Evolutionary conservation across 2,888 invertebrate species (phyloP).

Genomic region (Epirrhoe tristata): DNA sequence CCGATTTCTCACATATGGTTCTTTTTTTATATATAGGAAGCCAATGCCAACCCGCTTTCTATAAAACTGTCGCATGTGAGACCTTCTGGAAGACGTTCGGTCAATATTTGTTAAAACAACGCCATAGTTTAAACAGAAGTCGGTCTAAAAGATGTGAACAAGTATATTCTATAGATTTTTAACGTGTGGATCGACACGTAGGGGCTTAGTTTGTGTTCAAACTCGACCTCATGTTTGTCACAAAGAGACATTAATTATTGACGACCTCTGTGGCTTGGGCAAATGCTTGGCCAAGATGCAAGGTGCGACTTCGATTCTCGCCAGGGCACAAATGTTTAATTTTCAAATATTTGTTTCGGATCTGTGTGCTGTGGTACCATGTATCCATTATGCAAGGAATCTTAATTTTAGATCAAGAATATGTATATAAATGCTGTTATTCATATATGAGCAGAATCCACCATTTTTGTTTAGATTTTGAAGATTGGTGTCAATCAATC

Average conservation of each 20-base stretch:
- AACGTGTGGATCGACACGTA: not conserved
- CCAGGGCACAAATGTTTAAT: too few species aligned
- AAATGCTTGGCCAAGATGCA: too few species aligned
- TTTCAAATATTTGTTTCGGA: not conserved
- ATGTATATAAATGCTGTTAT: too few species aligned
- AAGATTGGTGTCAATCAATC: too few species aligned
- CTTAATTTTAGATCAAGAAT: too few species aligned
- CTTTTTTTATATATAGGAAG: too few species aligned
- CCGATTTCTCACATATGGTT: too few species aligned
- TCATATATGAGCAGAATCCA: too few species aligned
- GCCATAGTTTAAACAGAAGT: constrained; percentile 12
- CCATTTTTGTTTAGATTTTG: too few species aligned
- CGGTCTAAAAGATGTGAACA: not conserved
- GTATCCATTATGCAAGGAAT: too few species aligned
- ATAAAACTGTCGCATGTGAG: not conserved
- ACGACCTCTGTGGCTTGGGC: not conserved
- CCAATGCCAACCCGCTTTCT: constrained; percentile 11
- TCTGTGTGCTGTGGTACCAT: too few species aligned
- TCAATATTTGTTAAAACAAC: constrained; percentile 25
- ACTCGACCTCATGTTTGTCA: not conserved
- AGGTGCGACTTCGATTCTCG: too few species aligned
- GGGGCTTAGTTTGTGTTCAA: not conserved
- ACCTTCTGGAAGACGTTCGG: constrained; percentile 19
- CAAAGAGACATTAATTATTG: not conserved
- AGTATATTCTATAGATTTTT: constrained; percentile 2